A percentile compares a stretch with the other conserved stretches of the same genome.
phyloP scores from a whole-genome alignment of 2,113 vertebrate species.

The Aythya baeri region DNA sequence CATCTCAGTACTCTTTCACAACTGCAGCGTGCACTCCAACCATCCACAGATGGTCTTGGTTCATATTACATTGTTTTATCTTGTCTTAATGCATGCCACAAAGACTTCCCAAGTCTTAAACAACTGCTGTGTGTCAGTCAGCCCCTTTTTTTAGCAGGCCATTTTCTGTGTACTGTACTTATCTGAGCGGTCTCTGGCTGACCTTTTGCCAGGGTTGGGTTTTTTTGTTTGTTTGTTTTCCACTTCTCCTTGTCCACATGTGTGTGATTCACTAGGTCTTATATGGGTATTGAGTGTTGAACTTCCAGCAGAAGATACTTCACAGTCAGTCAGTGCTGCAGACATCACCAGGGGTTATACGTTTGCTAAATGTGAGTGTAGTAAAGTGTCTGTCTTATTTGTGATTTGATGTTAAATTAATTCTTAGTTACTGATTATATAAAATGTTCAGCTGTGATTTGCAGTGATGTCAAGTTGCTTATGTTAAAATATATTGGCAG shows the following conservation, averaged over 20 bases:
- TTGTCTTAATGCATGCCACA: not conserved
- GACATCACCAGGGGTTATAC: not conserved
- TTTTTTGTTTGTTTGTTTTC: not conserved
- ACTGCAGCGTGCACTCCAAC: not conserved
- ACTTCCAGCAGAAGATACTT: not conserved
- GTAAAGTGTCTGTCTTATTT: not conserved
- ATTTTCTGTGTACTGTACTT: slow-evolving; percentile 26
- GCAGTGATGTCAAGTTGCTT: not conserved
- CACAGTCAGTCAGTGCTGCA: not conserved
- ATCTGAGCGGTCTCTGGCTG: not conserved
- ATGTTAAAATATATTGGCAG: not conserved
- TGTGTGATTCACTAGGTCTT: not conserved
- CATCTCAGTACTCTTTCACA: not conserved
- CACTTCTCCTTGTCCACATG: not conserved
- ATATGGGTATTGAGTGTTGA: not conserved
- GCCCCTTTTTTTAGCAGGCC: not conserved
- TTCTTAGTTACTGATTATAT: not conserved
- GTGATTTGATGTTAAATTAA: not conserved
- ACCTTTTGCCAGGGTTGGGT: not conserved
- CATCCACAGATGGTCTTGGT: slow-evolving; percentile 6
- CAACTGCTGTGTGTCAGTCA: slow-evolving; percentile 55
- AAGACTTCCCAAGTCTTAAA: not conserved
- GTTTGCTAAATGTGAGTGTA: not conserved
- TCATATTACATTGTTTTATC: slow-evolving; percentile 45
- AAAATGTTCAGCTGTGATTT: not conserved